Conservation (phyloP, 2,113 vertebrate species). For the Hydrochoerus hydrochaeris region DNA sequence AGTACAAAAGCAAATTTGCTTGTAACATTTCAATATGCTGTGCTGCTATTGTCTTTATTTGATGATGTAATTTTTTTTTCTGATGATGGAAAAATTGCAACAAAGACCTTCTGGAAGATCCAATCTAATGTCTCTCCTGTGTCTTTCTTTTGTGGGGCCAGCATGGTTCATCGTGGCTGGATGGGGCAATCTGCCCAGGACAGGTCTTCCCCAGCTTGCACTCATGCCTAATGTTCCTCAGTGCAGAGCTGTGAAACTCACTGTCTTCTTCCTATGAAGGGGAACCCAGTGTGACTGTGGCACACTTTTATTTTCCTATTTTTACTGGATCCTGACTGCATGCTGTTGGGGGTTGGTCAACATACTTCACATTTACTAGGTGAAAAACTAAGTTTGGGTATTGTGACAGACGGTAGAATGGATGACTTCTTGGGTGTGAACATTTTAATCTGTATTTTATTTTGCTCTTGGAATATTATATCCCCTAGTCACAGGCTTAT, state of each 20-base stretch:
- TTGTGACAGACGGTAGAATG: not conserved
- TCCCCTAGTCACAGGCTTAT: not conserved
- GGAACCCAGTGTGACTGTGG: not conserved
- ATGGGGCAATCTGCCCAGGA: not conserved
- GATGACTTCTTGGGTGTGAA: not conserved
- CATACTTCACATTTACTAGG: not conserved
- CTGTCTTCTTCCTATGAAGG: not conserved
- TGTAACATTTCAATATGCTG: constrained; percentile 84
- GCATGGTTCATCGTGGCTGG: not conserved
- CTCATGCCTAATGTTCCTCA: not conserved
- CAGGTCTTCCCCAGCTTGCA: not conserved
- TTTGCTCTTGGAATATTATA: not conserved
- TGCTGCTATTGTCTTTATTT: constrained; percentile 87
- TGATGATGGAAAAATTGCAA: constrained; percentile 83
- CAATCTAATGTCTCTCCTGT: constrained; percentile 70
- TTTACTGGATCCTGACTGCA: not conserved
- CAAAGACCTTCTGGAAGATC: constrained; percentile 85
- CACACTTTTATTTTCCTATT: not conserved
- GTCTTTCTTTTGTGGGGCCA: constrained; percentile 50
- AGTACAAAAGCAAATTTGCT: constrained; percentile 81
- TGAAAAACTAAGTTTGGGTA: not conserved
- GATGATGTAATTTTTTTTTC: constrained; percentile 85
- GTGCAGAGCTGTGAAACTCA: not conserved
- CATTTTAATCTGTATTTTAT: not conserved
- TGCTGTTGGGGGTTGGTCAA: not conserved